Base-by-base conservation (phyloP, 2,888 invertebrate species). In the Barypeithes pellucidus region DNA sequence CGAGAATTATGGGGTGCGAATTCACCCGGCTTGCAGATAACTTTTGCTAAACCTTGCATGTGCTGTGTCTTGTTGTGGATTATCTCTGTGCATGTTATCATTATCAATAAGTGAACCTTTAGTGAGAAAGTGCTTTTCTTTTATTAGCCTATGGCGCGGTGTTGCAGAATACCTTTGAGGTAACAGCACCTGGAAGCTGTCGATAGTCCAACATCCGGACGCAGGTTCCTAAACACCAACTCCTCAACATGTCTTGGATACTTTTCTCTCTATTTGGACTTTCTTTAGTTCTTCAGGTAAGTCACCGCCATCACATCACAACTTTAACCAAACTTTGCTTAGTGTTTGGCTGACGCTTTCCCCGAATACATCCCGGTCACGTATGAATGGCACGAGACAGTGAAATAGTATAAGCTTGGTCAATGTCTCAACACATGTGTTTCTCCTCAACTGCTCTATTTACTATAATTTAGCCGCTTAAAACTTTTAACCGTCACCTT, bases 91-190 rank as follows among this genome's bases (percentile, higher is more conserved):
- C 65, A 67, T 75, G 57, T 16, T 52, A 24, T 69, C 7, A 33
- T 75, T 69, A 73, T 71, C 59, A 14, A 50, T 65, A 70, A 68
- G 75, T 75, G 73, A 76, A 75, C 73, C 57, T 63, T 66, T 67
- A 72, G 77, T 76, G 79, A 67, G 54, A 39, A 67, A 78, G 75
- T 76, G 75, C 73, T 76, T 60, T 79, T 79, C 73, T 77, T 72
- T 79, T 78, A 80, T 80, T 80, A 83, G 82, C 85, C 84, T 86
- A 86, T 86, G 86, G 86, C 86, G 84, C 82, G 83, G 83, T 84
- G 82, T 84, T 85, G 82, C 84, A 85, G 85, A 84, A 83, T 81
- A 80, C 82, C 84, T 82, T 79, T 85, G 84, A 86, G 85, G 85
- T 86, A 86, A 86, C 86, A 85, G 83, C 83, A 81, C 82, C 80